Evolutionary conservation across 2,113 vertebrate genomes (phyloP).

Genomic region (Trochalopteron elliotii): DNA sequence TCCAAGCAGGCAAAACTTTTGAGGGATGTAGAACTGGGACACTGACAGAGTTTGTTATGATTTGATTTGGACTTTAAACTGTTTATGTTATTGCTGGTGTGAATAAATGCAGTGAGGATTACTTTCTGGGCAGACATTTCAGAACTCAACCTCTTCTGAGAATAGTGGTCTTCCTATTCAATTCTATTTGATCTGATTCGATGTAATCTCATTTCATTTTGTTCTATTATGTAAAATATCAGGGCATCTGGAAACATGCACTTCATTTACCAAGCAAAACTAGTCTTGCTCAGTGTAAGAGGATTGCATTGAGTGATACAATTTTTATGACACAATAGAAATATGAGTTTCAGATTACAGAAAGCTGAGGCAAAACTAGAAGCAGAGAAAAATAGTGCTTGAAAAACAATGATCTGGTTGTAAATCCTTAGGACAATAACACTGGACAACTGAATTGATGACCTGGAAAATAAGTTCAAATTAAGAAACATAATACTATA

Average conservation of each 20-base stretch:
- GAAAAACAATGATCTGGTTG: background rate
- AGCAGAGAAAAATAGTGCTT: background rate
- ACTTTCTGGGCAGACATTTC: background rate
- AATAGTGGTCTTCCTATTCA: background rate
- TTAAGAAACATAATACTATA: background rate
- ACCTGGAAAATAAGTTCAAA: constrained; percentile 40
- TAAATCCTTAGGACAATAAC: constrained; percentile 11
- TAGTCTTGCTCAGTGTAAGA: background rate
- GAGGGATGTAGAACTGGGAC: accelerated
- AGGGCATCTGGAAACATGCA: background rate
- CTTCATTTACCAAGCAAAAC: background rate
- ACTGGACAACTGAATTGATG: background rate
- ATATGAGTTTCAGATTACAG: background rate
- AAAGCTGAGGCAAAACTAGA: background rate
- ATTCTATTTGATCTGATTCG: background rate
- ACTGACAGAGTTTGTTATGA: background rate
- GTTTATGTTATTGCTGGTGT: background rate
- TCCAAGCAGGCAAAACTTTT: background rate
- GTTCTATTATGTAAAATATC: background rate
- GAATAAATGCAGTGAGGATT: background rate
- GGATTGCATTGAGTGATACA: background rate
- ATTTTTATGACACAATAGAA: background rate
- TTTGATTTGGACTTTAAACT: background rate
- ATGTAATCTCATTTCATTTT: background rate
- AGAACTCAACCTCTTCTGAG: background rate